Evolutionary conservation across 2,888 invertebrate species (phyloP).

Genomic region (Lissocephala sabroskyi): DNA sequence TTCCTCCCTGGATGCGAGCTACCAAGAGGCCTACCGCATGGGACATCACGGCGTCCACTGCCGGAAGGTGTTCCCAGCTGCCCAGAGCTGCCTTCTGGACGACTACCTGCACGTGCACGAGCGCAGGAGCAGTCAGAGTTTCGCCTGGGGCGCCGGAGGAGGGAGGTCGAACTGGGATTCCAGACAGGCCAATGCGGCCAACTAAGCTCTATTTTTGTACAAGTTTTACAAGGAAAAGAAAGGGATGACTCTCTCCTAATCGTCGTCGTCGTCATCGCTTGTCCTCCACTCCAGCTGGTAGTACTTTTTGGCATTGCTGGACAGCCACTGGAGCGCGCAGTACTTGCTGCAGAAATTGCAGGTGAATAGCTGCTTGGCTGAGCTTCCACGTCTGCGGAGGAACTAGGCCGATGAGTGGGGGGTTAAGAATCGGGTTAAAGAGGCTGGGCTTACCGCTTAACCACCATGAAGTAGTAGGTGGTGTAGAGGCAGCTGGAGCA

Average conservation of each 20-base stretch:
- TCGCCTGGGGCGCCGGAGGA: conserved; percentile 29
- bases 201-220: too few species aligned
- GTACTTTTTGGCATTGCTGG: conserved; percentile 62
- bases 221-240: too few species aligned
- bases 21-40: conserved; percentile 42
- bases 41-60: conserved; percentile 52
- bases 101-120: conserved; percentile 47
- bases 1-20: conserved; percentile 29
- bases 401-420: background rate
- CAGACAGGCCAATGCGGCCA: too few species aligned
- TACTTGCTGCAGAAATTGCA: conserved; percentile 68
- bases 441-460: conserved; percentile 62
- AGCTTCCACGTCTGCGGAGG: conserved; percentile 61
- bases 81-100: conserved; percentile 40
- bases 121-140: conserved; percentile 35
- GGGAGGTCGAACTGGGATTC: too few species aligned
- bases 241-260: background rate
- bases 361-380: conserved; percentile 68
- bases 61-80: conserved; percentile 30
- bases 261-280: conserved; percentile 51
- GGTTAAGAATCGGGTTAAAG: background rate
- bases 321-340: conserved; percentile 66
- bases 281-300: conserved; percentile 67
- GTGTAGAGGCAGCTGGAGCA: conserved; percentile 68
- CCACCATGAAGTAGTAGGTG: conserved; percentile 69